phyloP scores from a whole-genome alignment of 1,140 invertebrate species.

The Meloidogyne floridensis region DNA sequence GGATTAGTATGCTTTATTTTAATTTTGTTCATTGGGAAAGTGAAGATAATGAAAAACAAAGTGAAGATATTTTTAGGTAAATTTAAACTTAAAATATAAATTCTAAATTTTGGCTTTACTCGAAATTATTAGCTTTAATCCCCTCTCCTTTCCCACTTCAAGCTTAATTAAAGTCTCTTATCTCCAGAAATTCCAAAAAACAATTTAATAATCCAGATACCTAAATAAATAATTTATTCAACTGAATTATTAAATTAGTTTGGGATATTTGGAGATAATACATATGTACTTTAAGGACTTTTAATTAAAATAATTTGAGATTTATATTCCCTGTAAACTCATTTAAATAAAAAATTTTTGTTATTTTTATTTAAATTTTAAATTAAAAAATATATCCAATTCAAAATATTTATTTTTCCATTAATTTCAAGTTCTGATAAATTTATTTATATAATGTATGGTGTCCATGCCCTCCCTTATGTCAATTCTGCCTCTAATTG shows the following conservation, averaged over 20 bases:
- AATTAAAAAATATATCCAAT: no score
- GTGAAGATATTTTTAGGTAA: constrained; percentile 29
- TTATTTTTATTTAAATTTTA: no score
- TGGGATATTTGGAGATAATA: no score
- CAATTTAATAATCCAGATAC: background rate
- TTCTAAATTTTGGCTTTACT: no score
- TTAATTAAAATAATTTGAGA: no score
- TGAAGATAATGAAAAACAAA: constrained; percentile 32
- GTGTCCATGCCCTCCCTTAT: constrained; percentile 63
- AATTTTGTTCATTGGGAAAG: constrained; percentile 35
- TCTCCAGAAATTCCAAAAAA: background rate
- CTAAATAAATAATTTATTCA: no score
- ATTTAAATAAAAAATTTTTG: no score
- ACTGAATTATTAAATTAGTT: no score
- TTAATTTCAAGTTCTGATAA: constrained; percentile 38
- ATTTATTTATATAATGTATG: constrained; percentile 55
- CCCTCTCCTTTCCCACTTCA: no score
- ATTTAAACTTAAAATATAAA: background rate
- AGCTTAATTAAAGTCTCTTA: background rate
- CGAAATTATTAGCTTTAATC: no score
- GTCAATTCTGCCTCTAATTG: constrained; percentile 63
- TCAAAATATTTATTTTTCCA: background rate
- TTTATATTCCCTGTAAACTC: no score
- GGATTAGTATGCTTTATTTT: constrained; percentile 49
- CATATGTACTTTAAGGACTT: no score